Base-by-base conservation (phyloP, 2,888 invertebrate genomes). In the Nymphalis urticae region DNA sequence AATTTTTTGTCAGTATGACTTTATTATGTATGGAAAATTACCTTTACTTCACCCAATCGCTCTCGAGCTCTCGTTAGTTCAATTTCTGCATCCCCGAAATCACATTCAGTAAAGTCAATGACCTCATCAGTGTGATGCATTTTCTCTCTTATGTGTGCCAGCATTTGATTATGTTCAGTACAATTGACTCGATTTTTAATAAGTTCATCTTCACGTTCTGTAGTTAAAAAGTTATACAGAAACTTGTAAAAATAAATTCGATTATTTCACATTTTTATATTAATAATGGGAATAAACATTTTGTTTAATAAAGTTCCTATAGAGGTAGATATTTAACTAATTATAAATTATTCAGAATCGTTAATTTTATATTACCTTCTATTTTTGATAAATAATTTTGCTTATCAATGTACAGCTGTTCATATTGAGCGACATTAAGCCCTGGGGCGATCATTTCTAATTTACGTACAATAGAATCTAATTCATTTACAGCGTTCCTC, bases 71-170 rank as follows among this genome's bases (percentile, higher is more conserved):
- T 81, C 13, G 84, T 76, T 67, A 80, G 86, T 59, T 90, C 88
- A 9, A 89, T 84, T 73, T 92, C 90, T 2, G 90, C 86, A 51
- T 92, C 91, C 0, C 88, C 90, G 1, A 92, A 84, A 71, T 92
- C 90, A 66, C 89, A 87, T 73, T 93, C 92, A 16, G 90, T 82
- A 17, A 85, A 81, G 68, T 91, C 90, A 65, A 90, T 92, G n/a
- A 90, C 87, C 75, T 92, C 87, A 27, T 90, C 89, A 0, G 91
- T 92, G 75, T 91, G 92, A 73, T 90, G 82, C 90, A 93, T 92
- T 75, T 93, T 92, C 72, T 93, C 93, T 70, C 91, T 84, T 4
- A 93, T 92, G 72, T 93, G 93, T 10, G 92, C 92, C 66, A 91
- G 77, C 64, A 90, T 93, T 73, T 92, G 91, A 73, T 92, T 92